Percentiles rank a stretch among this genome's conserved stretches.
phyloP scores from a whole-genome alignment of 1,140 invertebrate species.

The Plectrocnemia conspersa region DNA sequence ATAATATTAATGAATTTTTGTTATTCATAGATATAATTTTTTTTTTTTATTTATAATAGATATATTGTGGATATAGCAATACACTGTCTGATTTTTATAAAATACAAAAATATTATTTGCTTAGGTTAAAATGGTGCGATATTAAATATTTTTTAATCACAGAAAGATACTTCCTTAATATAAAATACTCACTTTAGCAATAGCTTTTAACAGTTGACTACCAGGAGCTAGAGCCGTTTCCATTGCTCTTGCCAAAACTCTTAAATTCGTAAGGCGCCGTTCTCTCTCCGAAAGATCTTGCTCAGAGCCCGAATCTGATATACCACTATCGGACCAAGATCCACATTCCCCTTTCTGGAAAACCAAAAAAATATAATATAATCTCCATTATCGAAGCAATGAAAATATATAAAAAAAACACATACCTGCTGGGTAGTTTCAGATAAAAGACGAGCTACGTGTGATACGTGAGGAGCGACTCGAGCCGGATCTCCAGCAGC shows the following conservation, averaged over 20 bases:
- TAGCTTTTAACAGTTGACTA: constrained; percentile 57
- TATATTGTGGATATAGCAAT: too few relatives aligned
- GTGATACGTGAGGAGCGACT: constrained; percentile 44
- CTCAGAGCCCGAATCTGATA: constrained; percentile 72
- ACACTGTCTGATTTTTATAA: too few relatives aligned
- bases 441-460: constrained; percentile 43
- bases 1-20: too few relatives aligned
- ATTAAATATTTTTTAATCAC: too few relatives aligned
- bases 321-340: constrained; percentile 68
- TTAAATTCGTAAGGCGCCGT: constrained; percentile 60
- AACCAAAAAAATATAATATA: constrained; percentile 1
- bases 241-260: constrained; percentile 61
- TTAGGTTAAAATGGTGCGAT: too few relatives aligned
- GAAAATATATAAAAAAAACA: not conserved
- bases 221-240: constrained; percentile 62
- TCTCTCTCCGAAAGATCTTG: constrained; percentile 70
- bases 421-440: constrained; percentile 35
- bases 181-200: constrained; percentile 46
- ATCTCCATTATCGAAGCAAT: not conserved
- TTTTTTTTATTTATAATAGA: too few relatives aligned
- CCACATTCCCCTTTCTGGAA: constrained; percentile 42
- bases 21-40: too few relatives aligned
- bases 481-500: constrained; percentile 41
- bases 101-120: too few relatives aligned
- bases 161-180: not conserved